A percentile compares a stretch with the other conserved stretches of the same genome.
These are phyloP conservation scores for Picathartes gymnocephalus DNA, from an alignment of 2,113 vertebrate genomes.

Conservation along the genomic window DNA sequence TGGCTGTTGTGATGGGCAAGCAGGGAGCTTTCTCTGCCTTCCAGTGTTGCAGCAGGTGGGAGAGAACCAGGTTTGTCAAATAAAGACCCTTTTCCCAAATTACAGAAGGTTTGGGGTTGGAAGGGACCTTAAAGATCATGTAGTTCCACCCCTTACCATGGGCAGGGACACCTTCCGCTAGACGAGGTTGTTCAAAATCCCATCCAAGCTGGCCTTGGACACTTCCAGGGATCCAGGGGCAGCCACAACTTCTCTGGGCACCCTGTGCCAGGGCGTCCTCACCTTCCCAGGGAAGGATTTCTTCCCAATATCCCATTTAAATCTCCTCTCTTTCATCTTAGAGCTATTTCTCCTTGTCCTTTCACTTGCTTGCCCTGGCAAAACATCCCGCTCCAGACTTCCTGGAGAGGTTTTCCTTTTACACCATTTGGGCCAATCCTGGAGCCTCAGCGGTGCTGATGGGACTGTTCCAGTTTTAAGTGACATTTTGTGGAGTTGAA, in stretches of 20 bases:
- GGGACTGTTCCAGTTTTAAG: not conserved
- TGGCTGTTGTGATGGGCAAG: accelerated
- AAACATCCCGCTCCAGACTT: not conserved
- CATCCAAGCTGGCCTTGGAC: not conserved
- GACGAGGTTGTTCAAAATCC: accelerated
- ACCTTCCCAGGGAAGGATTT: not conserved
- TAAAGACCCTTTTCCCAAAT: not conserved
- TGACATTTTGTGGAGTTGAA: not conserved
- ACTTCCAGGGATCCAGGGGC: not conserved
- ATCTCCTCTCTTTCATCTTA: not conserved
- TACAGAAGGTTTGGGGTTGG: not conserved
- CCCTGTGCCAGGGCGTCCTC: not conserved
- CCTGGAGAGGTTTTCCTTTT: not conserved
- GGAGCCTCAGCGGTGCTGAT: not conserved
- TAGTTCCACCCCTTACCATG: not conserved
- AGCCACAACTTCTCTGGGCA: not conserved
- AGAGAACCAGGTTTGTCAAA: not conserved
- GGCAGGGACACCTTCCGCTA: not conserved
- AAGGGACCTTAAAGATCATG: not conserved
- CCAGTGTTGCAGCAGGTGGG: not conserved
- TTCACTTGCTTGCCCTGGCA: not conserved
- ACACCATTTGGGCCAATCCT: not conserved
- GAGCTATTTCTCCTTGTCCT: not conserved
- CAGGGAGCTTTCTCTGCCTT: too few species aligned
- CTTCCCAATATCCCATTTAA: not conserved